These are phyloP conservation scores for Yponomeuta sedellus DNA, from an alignment of 2,888 invertebrate species.

Conservation along the genomic window DNA sequence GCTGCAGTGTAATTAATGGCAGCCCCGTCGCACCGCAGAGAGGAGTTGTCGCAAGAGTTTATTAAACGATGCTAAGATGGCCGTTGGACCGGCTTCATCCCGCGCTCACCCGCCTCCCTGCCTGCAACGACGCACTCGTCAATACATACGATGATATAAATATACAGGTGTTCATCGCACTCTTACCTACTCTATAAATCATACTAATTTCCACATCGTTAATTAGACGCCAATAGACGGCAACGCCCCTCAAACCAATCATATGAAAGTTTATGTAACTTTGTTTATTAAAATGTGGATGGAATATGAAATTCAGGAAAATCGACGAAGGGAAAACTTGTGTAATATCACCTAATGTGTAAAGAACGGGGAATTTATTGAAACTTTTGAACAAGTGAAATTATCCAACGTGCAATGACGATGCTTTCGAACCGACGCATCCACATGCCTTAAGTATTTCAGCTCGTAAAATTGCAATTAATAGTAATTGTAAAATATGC, in stretches of 20 bases:
- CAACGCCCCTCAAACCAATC: neutral
- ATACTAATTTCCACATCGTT: neutral
- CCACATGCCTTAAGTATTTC: neutral
- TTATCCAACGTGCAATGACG: conserved; percentile 9
- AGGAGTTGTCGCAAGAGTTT: conserved; percentile 67
- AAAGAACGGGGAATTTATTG: neutral
- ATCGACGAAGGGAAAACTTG: neutral
- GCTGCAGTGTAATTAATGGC: conserved; percentile 22
- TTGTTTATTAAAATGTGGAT: neutral
- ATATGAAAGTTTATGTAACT: neutral
- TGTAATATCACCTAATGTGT: neutral
- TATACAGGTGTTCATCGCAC: neutral
- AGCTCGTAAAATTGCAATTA: neutral
- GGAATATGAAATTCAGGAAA: neutral
- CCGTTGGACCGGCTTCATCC: conserved; percentile 71
- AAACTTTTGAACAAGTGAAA: conserved; percentile 8
- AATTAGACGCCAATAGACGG: neutral
- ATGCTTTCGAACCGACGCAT: conserved; percentile 1
- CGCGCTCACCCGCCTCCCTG: conserved; percentile 48
- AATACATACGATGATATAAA: conserved; percentile 25
- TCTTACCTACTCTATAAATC: neutral
- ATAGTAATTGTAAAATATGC: neutral
- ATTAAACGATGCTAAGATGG: conserved; percentile 69
- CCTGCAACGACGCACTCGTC: conserved; percentile 35
- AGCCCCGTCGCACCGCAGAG: conserved; percentile 47